These are phyloP conservation scores for Rattus norvegicus DNA, from an alignment of 2,113 vertebrate genomes.

Conservation along the genomic window GRCr8 NC_086020.1:162331001-162331500, in stretches of 20 bases:
- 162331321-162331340: constrained; percentile 27
- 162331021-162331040: constrained; percentile 29
- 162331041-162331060: constrained; percentile 57
- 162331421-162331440: background rate
- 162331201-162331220: background rate
- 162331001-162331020: constrained; percentile 23
- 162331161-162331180: constrained; percentile 34
- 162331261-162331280: background rate
- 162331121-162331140: constrained; percentile 34
- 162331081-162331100: constrained; percentile 1
- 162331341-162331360: background rate
- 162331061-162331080: constrained; percentile 18
- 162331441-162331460: background rate
- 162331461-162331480: background rate
- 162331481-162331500: background rate
- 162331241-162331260: background rate
- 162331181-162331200: background rate
- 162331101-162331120: background rate
- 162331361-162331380: background rate
- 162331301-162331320: background rate
- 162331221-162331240: constrained; percentile 49
- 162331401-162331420: background rate
- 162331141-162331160: background rate
- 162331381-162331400: constrained; percentile 6
- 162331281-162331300: background rate